Percentiles rank a stretch among this genome's conserved stretches.
Conservation (phyloP, 2,797 vertebrate species). For the Carcharodon carcharias region DNA sequence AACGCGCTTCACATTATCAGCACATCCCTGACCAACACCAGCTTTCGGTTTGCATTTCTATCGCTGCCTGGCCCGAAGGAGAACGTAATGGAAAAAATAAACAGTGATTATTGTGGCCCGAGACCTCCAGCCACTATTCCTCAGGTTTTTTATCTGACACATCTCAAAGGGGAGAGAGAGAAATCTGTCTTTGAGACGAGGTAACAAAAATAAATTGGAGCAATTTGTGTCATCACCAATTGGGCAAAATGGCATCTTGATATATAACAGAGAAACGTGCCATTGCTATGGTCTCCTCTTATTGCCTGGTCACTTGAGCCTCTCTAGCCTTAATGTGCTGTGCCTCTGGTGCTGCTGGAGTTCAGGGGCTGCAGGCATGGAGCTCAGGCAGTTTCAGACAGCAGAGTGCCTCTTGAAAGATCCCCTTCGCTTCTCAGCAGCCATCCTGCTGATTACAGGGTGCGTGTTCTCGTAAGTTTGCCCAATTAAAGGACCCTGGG, state of each 20-base stretch:
- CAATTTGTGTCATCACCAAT: conserved; percentile 17
- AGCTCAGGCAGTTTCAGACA: background rate
- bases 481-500: conserved; percentile 28
- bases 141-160: background rate
- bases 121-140: background rate
- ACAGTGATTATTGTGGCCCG: background rate
- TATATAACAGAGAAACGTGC: conserved; percentile 25
- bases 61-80: background rate
- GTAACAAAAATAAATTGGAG: conserved; percentile 23
- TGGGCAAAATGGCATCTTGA: conserved; percentile 14
- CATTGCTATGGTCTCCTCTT: conserved; percentile 29
- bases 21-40: background rate
- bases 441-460: conserved; percentile 17
- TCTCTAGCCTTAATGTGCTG: conserved; percentile 23
- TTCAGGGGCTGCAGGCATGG: conserved; percentile 2
- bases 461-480: background rate
- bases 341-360: background rate
- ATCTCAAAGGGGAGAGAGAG: background rate
- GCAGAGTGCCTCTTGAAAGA: background rate
- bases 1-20: background rate
- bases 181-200: background rate
- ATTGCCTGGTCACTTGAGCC: conserved; percentile 29
- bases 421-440: conserved; percentile 27
- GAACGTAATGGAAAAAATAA: background rate
- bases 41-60: background rate